Evolutionary conservation across 2,113 vertebrate genomes (phyloP), one percentile per base, ranked within the genome.

Genomic region (Dolichallabes microphthalmus): DNA sequence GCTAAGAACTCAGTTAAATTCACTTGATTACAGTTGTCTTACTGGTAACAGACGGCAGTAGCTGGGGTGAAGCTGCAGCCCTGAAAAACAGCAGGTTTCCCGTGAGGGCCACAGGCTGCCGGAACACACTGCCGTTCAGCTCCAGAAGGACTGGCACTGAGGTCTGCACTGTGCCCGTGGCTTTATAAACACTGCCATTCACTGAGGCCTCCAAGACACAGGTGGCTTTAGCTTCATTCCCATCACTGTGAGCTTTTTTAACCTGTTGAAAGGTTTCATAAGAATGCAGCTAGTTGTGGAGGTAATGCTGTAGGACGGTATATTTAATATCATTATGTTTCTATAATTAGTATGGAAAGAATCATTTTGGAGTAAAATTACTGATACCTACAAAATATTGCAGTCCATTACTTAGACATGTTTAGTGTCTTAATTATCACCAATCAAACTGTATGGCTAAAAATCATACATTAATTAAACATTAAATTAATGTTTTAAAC

Each of bases 61-160:
- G 83, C 25, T 91, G 93, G 69, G 92, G 86, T 52, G 89, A 88
- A 0, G 91, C 80, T 39, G 89, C 87, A 35, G 94, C 94, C 89
- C 94, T 96, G 90, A 97, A 96, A 91, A 99, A 87, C 9, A 98
- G 94, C 89, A 97, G 27, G 4, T 95, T 93, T 75, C 96, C 95
- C 0, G 88, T 87, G 35, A 99, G 95, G 0, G 95, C 93, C 63
- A 96, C 93, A 0, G 94, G 94, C 17, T 97, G 97, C 82, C 93
- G 90, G 92, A 98, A 98, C 86, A 91, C 85, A 32, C 96, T 95
- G 71, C 93, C 95, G 0, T 91, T 94, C 88, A 99, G 92, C 45
- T 93, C 91, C 88, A 89, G 82, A 78, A 99, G 92, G 78, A 96
- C 93, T 0, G 96, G 96, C 0, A 87, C 90, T n/a, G 93, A 94